Evolutionary conservation across 2,888 invertebrate species (phyloP).

Genomic region (Pterostichus madidus): DNA sequence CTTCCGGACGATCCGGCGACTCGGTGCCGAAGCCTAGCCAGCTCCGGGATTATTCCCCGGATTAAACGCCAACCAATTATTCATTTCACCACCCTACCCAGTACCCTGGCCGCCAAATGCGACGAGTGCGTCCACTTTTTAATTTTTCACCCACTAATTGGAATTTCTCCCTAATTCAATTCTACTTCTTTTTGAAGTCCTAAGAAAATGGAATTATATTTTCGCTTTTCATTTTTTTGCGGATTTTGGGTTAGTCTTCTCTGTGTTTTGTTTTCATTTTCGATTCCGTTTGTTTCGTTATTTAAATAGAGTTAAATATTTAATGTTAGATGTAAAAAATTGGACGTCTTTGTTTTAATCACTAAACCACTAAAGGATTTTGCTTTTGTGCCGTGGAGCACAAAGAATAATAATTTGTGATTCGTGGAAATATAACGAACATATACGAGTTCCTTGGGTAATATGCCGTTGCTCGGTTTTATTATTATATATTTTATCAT

Average conservation of each 20-base stretch:
- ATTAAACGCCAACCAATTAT: constrained; percentile 51
- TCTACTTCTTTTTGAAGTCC: constrained; percentile 27
- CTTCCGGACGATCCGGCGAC: not conserved
- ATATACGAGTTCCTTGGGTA: too few relatives aligned
- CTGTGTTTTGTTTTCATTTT: constrained; percentile 25
- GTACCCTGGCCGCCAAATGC: not conserved
- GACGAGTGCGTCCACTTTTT: constrained; percentile 29
- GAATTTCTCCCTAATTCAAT: constrained; percentile 56
- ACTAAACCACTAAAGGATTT: not conserved
- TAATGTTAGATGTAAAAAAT: constrained; percentile 8
- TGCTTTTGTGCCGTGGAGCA: not conserved
- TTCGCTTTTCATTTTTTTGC: constrained; percentile 43
- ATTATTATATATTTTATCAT: not conserved
- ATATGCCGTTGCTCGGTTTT: too few relatives aligned
- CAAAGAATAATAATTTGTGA: not conserved
- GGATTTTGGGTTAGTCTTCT: not conserved
- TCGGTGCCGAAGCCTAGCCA: not conserved
- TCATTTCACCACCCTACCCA: constrained; percentile 9
- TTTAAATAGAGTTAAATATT: not conserved
- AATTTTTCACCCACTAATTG: constrained; percentile 58
- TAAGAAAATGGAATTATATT: constrained; percentile 57
- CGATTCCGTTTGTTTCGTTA: constrained; percentile 41
- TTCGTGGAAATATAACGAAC: not conserved
- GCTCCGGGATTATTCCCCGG: constrained; percentile 39
- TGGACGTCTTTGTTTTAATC: not conserved